Evolutionary conservation across 2,113 vertebrate species (phyloP), one percentile per base, ranked within the genome.

Genomic region (Amazona vittata): DNA sequence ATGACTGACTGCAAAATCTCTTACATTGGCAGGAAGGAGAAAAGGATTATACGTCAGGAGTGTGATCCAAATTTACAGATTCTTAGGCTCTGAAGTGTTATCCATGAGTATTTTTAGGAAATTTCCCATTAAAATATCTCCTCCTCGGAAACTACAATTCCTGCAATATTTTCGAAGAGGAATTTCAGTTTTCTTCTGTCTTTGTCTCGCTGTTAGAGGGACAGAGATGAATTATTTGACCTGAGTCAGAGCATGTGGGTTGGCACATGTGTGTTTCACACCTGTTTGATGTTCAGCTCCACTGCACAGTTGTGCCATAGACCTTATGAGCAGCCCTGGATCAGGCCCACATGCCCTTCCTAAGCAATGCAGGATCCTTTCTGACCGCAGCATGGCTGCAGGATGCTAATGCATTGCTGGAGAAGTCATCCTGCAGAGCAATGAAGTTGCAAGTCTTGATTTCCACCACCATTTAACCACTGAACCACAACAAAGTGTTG

Each of bases 231-330:
- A 59, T 53, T 80, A 50, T 53, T 37, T 74, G 33, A 37, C 28
- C 41, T 70, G 16, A 13, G 11, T 46, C 17, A 28, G n/a, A 52
- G 26, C 0, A 0, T 28, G 57, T 62, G 31, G 26, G 22, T 31
- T 55, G 65, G 8, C 15, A 21, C 3, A 0, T 3, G 18, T 2
- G 4, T 1, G 1, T 75, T 90, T 82, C 60, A 63, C 37, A 67
- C 10, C 11, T 2, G 0, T 35, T 33, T 14, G 6, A 3, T 25
- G 41, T 46, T 70, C 53, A 53, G 8, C 29, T 86, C 31, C 8
- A 1, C 46, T 83, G 35, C 29, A 28, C 60, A 37, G 3, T 22
- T 86, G 29, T 74, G n/a, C 63, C 49, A 33, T 2, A 5, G 29
- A 50, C 15, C 29, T 25, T 44, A 53, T 64, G 44, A 85, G 47